phyloP scores from a whole-genome alignment of 2,797 vertebrate species.

The Channallabes apus region DNA sequence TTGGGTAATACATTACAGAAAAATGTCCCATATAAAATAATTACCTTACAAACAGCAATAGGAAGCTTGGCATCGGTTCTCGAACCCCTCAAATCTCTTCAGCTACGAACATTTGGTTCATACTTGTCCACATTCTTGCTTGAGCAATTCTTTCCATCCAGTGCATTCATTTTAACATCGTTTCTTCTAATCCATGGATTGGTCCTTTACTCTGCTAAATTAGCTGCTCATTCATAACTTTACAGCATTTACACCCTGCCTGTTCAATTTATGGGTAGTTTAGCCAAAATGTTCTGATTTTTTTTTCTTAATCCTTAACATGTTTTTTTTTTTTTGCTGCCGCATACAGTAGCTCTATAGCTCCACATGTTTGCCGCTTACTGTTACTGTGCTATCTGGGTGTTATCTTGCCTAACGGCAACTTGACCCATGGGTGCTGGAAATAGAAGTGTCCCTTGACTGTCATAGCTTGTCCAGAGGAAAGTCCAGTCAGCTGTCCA shows the following conservation, averaged over 20 bases:
- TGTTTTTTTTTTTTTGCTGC: not conserved
- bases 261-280: not conserved
- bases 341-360: conserved; percentile 3
- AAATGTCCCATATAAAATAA: not conserved
- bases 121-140: not conserved
- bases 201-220: not conserved
- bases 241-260: not conserved
- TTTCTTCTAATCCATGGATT: not conserved
- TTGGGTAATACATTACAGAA: not conserved
- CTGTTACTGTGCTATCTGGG: conserved; percentile 34
- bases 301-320: not conserved
- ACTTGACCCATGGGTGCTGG: conserved; percentile 67
- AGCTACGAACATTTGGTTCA: not conserved
- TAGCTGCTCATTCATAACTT: no score
- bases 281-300: not conserved
- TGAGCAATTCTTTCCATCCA: not conserved
- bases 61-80: not conserved
- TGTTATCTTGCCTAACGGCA: conserved; percentile 52
- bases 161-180: not conserved
- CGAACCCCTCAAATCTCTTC: not conserved
- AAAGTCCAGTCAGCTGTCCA: conserved; percentile 69
- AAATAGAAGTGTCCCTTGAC: no score
- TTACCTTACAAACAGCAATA: not conserved
- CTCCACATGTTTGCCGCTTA: conserved; percentile 32
- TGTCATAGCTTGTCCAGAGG: conserved; percentile 69